A percentile compares a stretch with the other conserved stretches of the same genome.
phyloP scores from a whole-genome alignment of 2,797 vertebrate species.

The Babyrousa celebensis region DNA sequence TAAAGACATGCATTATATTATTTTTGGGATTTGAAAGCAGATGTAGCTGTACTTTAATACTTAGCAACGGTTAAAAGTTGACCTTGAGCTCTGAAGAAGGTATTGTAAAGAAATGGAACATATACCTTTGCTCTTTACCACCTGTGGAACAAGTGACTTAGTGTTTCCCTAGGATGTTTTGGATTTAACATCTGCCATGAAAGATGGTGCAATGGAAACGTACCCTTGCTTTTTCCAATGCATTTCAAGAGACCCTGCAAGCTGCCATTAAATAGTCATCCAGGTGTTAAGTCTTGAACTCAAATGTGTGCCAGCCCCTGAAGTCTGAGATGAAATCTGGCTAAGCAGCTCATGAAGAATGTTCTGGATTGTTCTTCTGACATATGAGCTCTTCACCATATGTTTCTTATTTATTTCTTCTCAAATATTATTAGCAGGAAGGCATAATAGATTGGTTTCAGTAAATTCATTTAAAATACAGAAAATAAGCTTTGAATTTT shows the following conservation, averaged over 20 bases:
- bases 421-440: neutral
- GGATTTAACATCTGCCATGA: neutral
- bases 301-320: neutral
- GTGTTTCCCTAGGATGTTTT: neutral
- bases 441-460: neutral
- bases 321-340: neutral
- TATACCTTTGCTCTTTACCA: conserved; percentile 24
- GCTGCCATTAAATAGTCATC: neutral
- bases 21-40: neutral
- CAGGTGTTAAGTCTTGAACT: neutral
- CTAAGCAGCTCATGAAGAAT: neutral
- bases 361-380: neutral
- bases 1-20: neutral
- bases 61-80: neutral
- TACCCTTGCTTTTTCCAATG: neutral
- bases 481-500: conserved; percentile 30
- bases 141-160: neutral
- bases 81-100: neutral
- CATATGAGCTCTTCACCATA: neutral
- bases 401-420: neutral
- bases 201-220: neutral
- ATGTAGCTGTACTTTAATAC: neutral
- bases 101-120: neutral
- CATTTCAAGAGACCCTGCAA: neutral
- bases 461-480: neutral